Evolutionary conservation across 2,113 vertebrate genomes (phyloP).

Genomic region (Anoplopoma fimbria): DNA sequence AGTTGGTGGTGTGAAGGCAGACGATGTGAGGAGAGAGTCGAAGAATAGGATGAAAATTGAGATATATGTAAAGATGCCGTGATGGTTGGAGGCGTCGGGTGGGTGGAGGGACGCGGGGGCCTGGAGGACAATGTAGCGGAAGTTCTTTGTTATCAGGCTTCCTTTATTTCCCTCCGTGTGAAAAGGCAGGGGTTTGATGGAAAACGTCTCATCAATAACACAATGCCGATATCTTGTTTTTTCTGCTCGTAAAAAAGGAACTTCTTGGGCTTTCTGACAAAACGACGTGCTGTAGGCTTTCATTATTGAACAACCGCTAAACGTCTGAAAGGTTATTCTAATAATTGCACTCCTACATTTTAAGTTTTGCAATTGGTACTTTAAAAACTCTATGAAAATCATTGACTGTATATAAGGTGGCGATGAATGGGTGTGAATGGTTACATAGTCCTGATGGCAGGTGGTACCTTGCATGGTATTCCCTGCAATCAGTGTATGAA

Average conservation of each 20-base stretch:
- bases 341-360: not conserved
- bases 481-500: no score
- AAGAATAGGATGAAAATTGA: not conserved
- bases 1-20: not conserved
- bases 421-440: no score
- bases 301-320: not conserved
- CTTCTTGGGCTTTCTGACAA: not conserved
- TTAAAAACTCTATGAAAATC: not conserved
- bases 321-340: not conserved
- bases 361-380: no score
- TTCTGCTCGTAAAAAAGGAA: not conserved
- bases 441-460: no score
- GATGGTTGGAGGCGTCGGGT: not conserved
- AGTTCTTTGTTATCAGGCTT: conserved; percentile 23
- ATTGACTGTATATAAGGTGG: no score
- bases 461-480: no score
- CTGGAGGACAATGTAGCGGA: conserved; percentile 1
- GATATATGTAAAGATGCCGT: not conserved
- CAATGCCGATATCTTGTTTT: not conserved
- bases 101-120: not conserved
- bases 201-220: not conserved
- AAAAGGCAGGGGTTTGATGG: not conserved
- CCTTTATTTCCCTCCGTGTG: not conserved
- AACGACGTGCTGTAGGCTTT: not conserved
- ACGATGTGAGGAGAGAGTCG: not conserved